phyloP scores from a whole-genome alignment of 37 sponge, comb jelly and placozoan genomes.

The Bolinopsis microptera region DNA sequence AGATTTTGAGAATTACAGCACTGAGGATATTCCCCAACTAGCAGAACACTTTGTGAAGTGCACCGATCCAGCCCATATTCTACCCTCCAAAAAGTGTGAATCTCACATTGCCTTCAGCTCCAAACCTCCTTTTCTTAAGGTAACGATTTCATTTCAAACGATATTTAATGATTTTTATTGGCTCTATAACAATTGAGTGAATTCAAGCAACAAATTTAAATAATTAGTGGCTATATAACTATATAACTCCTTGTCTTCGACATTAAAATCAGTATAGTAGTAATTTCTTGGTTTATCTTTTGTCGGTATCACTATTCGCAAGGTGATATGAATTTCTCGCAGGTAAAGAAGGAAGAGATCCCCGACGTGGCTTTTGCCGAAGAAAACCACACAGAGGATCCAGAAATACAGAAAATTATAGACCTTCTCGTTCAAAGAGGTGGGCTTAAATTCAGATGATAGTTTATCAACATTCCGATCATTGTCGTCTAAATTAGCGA shows the following conservation, averaged over 20 bases:
- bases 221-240: too few relatives aligned
- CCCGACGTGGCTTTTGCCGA: not conserved
- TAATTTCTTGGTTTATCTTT: too few relatives aligned
- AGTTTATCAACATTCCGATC: too few relatives aligned
- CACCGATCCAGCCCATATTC: conserved; percentile 52
- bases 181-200: too few relatives aligned
- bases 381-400: not conserved
- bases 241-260: too few relatives aligned
- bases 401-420: conserved; percentile 62
- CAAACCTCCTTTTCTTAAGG: conserved; percentile 58
- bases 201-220: too few relatives aligned
- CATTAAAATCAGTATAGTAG: too few relatives aligned
- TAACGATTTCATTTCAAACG: not conserved
- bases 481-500: too few relatives aligned
- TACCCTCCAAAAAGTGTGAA: not conserved
- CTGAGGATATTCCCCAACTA: conserved; percentile 37
- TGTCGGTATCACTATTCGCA: too few relatives aligned
- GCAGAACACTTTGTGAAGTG: conserved; percentile 45
- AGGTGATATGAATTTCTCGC: too few relatives aligned
- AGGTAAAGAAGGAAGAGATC: conserved; percentile 38
- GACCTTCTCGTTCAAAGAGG: conserved; percentile 55
- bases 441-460: too few relatives aligned
- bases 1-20: conserved; percentile 48
- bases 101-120: conserved; percentile 53
- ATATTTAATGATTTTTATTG: too few relatives aligned